A percentile compares a stretch with the other conserved stretches of the same genome.
Evolutionary conservation across 2,797 vertebrate species (phyloP).

Genomic region (Hippoglossus hippoglossus): DNA sequence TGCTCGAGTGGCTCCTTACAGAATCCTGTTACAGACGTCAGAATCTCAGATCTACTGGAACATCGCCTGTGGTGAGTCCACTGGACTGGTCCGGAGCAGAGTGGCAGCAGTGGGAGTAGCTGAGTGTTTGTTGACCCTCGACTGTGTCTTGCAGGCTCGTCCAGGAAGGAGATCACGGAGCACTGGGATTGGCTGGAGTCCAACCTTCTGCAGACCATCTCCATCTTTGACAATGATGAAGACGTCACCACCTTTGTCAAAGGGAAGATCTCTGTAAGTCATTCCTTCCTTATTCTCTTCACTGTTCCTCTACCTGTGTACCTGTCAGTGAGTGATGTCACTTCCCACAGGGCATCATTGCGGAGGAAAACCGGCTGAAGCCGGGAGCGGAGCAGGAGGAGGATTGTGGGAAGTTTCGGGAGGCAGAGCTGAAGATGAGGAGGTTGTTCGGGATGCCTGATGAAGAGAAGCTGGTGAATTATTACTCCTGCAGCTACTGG

Average conservation of each 20-base stretch:
- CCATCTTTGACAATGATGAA: conserved; percentile 96
- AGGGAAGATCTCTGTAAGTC: conserved; percentile 94
- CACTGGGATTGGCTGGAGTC: conserved; percentile 98
- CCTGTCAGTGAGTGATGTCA: conserved; percentile 20
- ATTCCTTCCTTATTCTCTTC: neutral
- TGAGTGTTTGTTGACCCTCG: neutral
- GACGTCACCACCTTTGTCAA: conserved; percentile 97
- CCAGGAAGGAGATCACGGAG: conserved; percentile 94
- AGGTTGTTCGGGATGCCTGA: conserved; percentile 97
- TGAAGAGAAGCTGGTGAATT: conserved; percentile 97
- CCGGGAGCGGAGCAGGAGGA: conserved; percentile 88
- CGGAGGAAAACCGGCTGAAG: conserved; percentile 93
- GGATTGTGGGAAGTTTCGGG: conserved; percentile 95
- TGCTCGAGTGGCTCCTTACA: conserved; percentile 94
- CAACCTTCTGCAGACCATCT: conserved; percentile 95
- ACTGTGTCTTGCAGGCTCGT: conserved; percentile 84
- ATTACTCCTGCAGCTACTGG: conserved; percentile 99
- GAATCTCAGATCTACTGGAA: conserved; percentile 97
- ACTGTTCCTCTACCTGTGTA: neutral
- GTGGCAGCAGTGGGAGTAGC: neutral
- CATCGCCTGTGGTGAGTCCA: conserved; percentile 91
- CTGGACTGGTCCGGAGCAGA: neutral
- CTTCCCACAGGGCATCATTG: conserved; percentile 91
- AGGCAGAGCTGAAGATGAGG: conserved; percentile 96
- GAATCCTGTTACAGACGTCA: conserved; percentile 95